Evolutionary conservation across 2,888 invertebrate genomes (phyloP), one percentile per base, ranked within the genome.

Genomic region (Pyralis farinalis): DNA sequence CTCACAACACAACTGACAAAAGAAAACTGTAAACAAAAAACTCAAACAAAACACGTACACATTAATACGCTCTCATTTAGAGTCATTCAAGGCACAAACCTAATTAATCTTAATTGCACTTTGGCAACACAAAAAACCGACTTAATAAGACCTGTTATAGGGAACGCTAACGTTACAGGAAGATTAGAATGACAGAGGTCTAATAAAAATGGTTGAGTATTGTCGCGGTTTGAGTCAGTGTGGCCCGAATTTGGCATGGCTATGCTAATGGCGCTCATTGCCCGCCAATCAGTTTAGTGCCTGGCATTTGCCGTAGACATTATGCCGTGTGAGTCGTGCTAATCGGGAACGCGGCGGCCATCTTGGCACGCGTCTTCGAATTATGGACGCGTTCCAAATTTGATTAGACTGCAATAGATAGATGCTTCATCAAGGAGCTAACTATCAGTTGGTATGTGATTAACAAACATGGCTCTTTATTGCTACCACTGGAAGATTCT

Each of bases 221-320:
- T 74, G 72, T 77, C 72, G 63, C 70, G 61, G 38, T 34, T 62
- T 72, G 71, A 76, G 58, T 67, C 71, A 70, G 54, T 51, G 58
- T 55, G 63, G 59, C 61, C 71, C 61, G 55, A 70, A 72, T 76
- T 64, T 70, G 71, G 70, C 76, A 63, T 74, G 65, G 63, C 62
- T 64, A 62, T 60, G 80, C 73, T 82, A 83, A 83, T 76, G 66
- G 58, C 71, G 66, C 75, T 78, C 76, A 78, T 82, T 78, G 76
- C 63, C 61, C 62, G 80, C 71, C 78, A 82, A 81, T 78, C 74
- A 78, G 72, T 73, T 80, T 79, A 81, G 79, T 72, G 55, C 53
- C 61, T 51, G 56, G 64, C 71, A 71, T 81, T 78, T 75, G 68
- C 71, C 54, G 58, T 67, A 66, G 60, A 54, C 61, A 68, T 79